Evolutionary conservation across 2,797 vertebrate genomes (phyloP), one percentile per base, ranked within the genome.

Genomic region (Linurgus olivaceus): DNA sequence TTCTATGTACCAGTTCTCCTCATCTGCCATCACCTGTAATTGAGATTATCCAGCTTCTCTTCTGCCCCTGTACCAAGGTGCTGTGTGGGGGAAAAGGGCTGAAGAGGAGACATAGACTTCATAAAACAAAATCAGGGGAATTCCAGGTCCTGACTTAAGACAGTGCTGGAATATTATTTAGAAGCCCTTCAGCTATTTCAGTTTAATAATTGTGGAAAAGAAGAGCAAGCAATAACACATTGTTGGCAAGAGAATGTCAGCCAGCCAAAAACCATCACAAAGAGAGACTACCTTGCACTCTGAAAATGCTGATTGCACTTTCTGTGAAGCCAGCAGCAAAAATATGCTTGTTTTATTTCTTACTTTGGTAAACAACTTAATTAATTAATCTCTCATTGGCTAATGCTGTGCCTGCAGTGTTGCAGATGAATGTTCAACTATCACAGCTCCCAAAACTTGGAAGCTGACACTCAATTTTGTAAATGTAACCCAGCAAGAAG

Each of bases 271-370:
- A 2, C 68, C 72, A 86, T 54, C 71, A 75, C 62, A 74, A 19
- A 45, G 78, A 73, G n/a, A 73, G 72, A 24, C 85, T 88, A 70
- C 92, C 47, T 91, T 91, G 84, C 86, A 72, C 13, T 74, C 45
- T 93, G 58, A 93, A 95, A 96, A 62, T 80, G 93, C 89, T 85
- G 78, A 89, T 48, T 83, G 38, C 54, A 37, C 71, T 90, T 78
- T 90, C 47, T 45, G 31, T 54, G 75, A 86, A 72, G 87, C 91
- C 92, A 91, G 26, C 65, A 86, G 87, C 68, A 92, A 86, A 80
- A 93, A 55, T 74, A 14, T 8, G 72, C 55, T 86, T 93, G 47
- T 77, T 84, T 77, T 92, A 52, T 89, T 93, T 93, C 50, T 77
- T 89, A 51, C 26, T 88, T 88, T 88, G 31, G 62, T 93, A 82